Evolutionary conservation across 2,113 vertebrate genomes (phyloP), one percentile per base, ranked within the genome.

Genomic region (Pygoscelis adeliae): DNA sequence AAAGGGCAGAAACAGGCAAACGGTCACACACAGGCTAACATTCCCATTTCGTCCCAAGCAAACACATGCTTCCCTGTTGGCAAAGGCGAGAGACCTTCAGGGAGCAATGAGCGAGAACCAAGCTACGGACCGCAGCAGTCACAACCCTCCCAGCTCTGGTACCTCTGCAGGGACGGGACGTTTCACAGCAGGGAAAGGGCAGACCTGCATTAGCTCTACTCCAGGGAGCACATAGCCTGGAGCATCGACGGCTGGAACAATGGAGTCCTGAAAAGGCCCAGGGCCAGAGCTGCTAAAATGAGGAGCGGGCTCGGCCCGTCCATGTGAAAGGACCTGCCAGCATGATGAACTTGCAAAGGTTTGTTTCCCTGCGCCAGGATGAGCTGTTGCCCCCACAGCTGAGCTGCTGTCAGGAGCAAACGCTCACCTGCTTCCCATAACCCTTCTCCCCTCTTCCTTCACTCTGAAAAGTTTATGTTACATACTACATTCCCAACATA

Each of bases 281-380:
- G 9, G 56, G n/a, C 11, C 66, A 56, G 56, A 59, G 47, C 61
- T 72, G 74, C 13, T 36, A 3, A 44, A 38, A 50, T 2, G 47
- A 87, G 44, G 17, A 40, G 6, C 2, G 1, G 69, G 83, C 59
- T 85, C 59, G 52, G 47, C 34, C 50, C 1, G 0, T 9, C 62
- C 0, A 0, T 6, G 9, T 38, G 67, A 26, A 23, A 20, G 72
- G n/a, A 20, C 6, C 40, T 44, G 38, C 19, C 0, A 1, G 14
- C 36, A 36, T 0, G 3, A 19, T 21, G 38, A 34, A 12, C 32
- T 15, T 27, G 21, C 25, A 36, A 32, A 26, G 38, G 58, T 36
- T 53, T 34, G 11, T 25, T 6, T 40, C 19, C 50, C 34, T 26
- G 47, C 0, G 0, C 36, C 30, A 17, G 55, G 70, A 82, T 0